Evolutionary conservation across 1,140 invertebrate genomes (phyloP), one percentile per base, ranked within the genome.

Genomic region (Neoseiulus cucumeris): DNA sequence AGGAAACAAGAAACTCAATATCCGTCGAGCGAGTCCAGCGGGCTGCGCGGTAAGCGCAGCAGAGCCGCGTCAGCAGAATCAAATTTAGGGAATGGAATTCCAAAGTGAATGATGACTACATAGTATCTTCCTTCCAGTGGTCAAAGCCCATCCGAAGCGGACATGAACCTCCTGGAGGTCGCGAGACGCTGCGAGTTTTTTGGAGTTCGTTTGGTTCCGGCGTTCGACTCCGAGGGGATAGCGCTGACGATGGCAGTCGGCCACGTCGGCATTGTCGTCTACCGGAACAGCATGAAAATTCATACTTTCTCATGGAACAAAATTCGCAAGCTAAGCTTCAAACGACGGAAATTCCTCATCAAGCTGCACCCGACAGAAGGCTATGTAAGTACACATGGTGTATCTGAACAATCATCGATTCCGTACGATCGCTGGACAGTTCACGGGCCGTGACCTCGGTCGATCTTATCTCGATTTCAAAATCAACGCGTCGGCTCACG

Each of bases 221-320:
- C 87, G 1, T 93, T 92, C 77, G 92, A 96, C 79, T 87, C 91
- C 73, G 92, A 97, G 76, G 88, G 86, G 7, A 90, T 93, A 7
- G 83, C 89, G 0, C 76, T 98, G 6, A 93, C 94, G 79, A 78
- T 99, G 68, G 87, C 93, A 29, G 93, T 97, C 7, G 91, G 91
- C 20, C 93, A 98, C 76, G 89, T 94, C 86, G 95, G 95, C 64
- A 88, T 98, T 67, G 82, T 95, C 47, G 92, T 99, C 44, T 98
- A 94, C 79, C 94, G 98, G 78, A 86, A 92, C 76, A 85, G 85
- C 72, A 94, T 90, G 5, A 95, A 94, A 79, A 96, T 98, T 70
- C 98, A 96, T 79, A 97, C 92, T 39, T 98, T 98, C 78, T 96
- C 92, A 65, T 99, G 95, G 95, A 92, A 93, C 12, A 98, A 98